Percentiles rank a stretch among this genome's conserved stretches.
phyloP scores from a whole-genome alignment of 1,140 invertebrate species.

The Physella acuta region DNA sequence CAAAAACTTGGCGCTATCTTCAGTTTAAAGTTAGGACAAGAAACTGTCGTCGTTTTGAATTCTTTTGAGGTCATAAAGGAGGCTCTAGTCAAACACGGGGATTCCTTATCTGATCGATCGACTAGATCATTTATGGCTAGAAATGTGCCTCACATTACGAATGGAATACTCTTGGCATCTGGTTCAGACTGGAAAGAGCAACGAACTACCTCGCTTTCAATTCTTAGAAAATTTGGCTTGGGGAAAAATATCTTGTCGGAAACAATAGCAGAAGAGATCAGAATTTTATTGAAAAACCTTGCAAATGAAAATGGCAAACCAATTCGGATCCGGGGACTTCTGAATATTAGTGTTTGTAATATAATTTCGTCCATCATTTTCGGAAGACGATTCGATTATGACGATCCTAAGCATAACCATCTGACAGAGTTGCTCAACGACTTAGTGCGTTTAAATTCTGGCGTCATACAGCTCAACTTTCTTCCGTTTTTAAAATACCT shows the following conservation, averaged over 20 bases:
- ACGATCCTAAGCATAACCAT: slow-evolving; percentile 30
- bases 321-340: slow-evolving; percentile 1
- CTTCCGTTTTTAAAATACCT: no score
- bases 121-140: no score
- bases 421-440: no score
- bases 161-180: background rate
- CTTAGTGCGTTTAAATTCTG: no score
- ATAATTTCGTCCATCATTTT: slow-evolving; percentile 89
- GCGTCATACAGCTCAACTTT: no score
- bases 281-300: slow-evolving; percentile 23
- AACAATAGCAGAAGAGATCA: slow-evolving; percentile 66
- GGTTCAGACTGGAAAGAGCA: background rate
- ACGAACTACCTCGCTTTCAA: slow-evolving; percentile 71
- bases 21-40: background rate
- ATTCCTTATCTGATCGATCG: slow-evolving; percentile 4
- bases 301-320: slow-evolving; percentile 4
- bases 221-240: slow-evolving; percentile 74
- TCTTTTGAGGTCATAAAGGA: background rate
- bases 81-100: slow-evolving; percentile 2
- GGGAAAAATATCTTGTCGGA: slow-evolving; percentile 73
- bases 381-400: slow-evolving; percentile 79
- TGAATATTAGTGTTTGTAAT: slow-evolving; percentile 75
- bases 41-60: background rate
- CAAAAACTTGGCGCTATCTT: background rate
- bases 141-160: no score